Evolutionary conservation across 2,797 vertebrate species (phyloP), one percentile per base, ranked within the genome.

Genomic region (Dromococcyx pavoninus): DNA sequence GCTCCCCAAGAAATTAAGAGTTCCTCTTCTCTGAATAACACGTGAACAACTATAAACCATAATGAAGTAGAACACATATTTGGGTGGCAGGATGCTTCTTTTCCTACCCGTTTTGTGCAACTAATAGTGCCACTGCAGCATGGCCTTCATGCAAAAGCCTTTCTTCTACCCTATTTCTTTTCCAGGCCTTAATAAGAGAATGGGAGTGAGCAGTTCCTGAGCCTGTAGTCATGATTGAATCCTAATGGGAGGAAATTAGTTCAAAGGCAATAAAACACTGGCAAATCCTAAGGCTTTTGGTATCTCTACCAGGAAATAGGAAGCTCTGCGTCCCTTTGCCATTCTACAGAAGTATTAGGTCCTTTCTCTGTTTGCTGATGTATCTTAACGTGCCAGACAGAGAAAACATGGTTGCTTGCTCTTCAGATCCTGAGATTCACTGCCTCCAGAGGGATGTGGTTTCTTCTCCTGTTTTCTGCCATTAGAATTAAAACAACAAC

Each of bases 401-500:
- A 92, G 53, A 83, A 91, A 87, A 72, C 46, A 37, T 44, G 75
- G 46, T 35, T 17, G 2, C 92, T 92, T 80, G 54, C 46, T 92
- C 78, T 75, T 91, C 85, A 81, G 73, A 92, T 83, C 53, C 78
- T 61, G 85, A 89, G 72, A 77, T 83, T 69, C 58, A 27, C 62
- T 91, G 72, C 81, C 62, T 95, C 72, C 67, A 92, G 89, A 91
- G 58, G 51, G 87, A 54, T 88, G 92, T 87, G 85, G 75, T 61
- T 94, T 86, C 87, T 93, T 73, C 92, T 96, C 69, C 74, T 95
- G 88, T 79, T 95, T 93, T 97, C 84, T 96, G 74, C 93, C 95
- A 91, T 95, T 91, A 94, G 57, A 95, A 94, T 93, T 93, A 94
- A 93, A 95, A 88, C 64, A 91, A 82, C 82, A 94, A 94, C 85